These are phyloP conservation scores for Tethea ocularis DNA, from an alignment of 2,888 invertebrate genomes.

Conservation along the genomic window DNA sequence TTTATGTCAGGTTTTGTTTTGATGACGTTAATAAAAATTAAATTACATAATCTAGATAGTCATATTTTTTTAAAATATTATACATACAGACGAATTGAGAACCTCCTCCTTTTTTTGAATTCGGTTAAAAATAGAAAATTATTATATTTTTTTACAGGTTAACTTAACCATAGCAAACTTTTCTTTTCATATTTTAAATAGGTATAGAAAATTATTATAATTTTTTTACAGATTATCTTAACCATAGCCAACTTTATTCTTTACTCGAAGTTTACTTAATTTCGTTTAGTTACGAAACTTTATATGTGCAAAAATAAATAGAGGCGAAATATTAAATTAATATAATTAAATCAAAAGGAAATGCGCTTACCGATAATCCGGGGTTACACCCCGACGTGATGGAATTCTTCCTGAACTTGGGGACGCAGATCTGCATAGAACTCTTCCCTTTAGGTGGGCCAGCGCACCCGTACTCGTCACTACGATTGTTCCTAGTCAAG, in stretches of 20 bases:
- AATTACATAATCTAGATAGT: too few relatives aligned
- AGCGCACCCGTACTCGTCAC: slow-evolving; percentile 84
- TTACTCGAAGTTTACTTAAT: too few relatives aligned
- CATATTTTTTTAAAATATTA: too few relatives aligned
- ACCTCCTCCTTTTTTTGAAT: not conserved
- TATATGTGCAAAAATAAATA: not conserved
- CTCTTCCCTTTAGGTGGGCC: slow-evolving; percentile 70
- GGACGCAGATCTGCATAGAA: slow-evolving; percentile 84
- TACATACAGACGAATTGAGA: too few relatives aligned
- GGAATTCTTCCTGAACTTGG: slow-evolving; percentile 78
- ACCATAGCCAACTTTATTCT: too few relatives aligned
- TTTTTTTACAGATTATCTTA: too few relatives aligned
- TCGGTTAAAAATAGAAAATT: not conserved
- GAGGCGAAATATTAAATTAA: not conserved
- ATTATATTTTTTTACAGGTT: too few relatives aligned
- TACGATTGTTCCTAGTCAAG: slow-evolving; percentile 85
- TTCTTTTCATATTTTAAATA: too few relatives aligned
- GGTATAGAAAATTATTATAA: too few relatives aligned
- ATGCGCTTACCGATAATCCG: slow-evolving; percentile 84
- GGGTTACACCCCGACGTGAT: slow-evolving; percentile 83
- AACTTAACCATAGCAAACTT: too few relatives aligned
- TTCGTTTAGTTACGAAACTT: too few relatives aligned
- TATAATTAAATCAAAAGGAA: slow-evolving; percentile 16
- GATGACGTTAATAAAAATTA: not conserved
- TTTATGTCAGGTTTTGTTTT: not conserved